phyloP scores from a whole-genome alignment of 2,888 invertebrate species.

The Cephus rjabovi region DNA sequence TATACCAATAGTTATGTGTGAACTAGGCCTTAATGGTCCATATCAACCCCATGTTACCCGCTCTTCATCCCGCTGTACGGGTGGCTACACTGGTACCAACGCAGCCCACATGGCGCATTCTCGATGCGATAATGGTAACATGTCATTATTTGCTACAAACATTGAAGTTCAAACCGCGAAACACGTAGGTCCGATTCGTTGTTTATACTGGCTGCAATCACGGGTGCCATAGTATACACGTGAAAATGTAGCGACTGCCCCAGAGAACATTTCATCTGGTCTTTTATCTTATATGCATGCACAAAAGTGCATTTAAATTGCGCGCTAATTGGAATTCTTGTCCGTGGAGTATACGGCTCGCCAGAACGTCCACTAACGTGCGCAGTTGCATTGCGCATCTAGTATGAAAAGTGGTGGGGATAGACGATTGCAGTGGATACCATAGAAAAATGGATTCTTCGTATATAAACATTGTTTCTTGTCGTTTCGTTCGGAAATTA shows the following conservation, averaged over 20 bases:
- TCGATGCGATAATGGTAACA: background rate
- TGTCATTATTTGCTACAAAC: constrained; percentile 2
- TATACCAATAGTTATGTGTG: background rate
- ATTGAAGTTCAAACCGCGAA: background rate
- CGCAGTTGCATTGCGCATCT: background rate
- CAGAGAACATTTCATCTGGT: background rate
- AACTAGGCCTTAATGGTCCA: background rate
- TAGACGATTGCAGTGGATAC: background rate
- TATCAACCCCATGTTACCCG: background rate
- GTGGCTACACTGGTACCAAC: background rate
- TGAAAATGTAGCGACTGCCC: background rate
- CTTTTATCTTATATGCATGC: background rate
- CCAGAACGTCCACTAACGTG: background rate
- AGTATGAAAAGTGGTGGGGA: background rate
- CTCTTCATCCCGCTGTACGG: too few species aligned
- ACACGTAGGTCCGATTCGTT: background rate
- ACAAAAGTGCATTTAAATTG: background rate
- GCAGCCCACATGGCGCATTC: background rate
- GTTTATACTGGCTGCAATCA: background rate
- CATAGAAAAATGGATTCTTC: background rate
- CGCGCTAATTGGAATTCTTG: background rate
- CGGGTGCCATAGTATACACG: background rate
- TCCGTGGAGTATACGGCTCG: background rate
- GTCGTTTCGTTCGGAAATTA: too few species aligned
- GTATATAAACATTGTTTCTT: background rate